A percentile compares a stretch with the other conserved stretches of the same genome.
These are phyloP conservation scores for Hemibagrus guttatus DNA, from an alignment of 2,797 vertebrate genomes.

Conservation along the genomic window DNA sequence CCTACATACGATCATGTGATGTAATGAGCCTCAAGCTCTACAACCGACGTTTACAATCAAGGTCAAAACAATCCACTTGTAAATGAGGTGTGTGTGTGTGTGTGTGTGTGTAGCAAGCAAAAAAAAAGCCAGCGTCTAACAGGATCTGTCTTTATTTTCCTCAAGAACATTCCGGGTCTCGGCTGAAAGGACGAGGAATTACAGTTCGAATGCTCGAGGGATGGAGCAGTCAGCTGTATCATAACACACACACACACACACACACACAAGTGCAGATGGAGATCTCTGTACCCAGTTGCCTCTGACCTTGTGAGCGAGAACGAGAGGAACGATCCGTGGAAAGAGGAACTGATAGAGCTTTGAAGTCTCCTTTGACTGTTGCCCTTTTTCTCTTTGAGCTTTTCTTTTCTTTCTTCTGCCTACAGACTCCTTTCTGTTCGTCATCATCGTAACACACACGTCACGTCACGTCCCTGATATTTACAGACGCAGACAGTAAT, in stretches of 20 bases:
- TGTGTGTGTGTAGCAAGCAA: neutral
- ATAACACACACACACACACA: constrained; percentile 50
- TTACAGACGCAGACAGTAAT: neutral
- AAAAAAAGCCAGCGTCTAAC: constrained; percentile 52
- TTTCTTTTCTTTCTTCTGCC: constrained; percentile 3
- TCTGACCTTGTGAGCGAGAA: constrained; percentile 47
- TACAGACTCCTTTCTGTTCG: neutral
- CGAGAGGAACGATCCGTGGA: constrained; percentile 16
- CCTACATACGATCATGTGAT: neutral
- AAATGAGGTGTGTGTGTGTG: neutral
- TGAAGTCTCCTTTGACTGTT: constrained; percentile 48
- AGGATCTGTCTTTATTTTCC: constrained; percentile 59
- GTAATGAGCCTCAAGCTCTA: neutral
- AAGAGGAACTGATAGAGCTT: constrained; percentile 22
- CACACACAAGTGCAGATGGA: constrained; percentile 27
- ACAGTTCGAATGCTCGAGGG: constrained; percentile 61
- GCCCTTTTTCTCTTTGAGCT: constrained; percentile 21
- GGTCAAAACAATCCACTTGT: neutral
- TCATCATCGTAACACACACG: neutral
- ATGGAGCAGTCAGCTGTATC: constrained; percentile 46
- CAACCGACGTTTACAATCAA: neutral
- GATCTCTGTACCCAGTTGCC: constrained; percentile 29
- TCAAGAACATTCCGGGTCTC: constrained; percentile 63
- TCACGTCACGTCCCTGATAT: neutral
- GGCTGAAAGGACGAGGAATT: constrained; percentile 56